Conservation (phyloP, 2,888 invertebrate species). For the Agelastica alni region DNA sequence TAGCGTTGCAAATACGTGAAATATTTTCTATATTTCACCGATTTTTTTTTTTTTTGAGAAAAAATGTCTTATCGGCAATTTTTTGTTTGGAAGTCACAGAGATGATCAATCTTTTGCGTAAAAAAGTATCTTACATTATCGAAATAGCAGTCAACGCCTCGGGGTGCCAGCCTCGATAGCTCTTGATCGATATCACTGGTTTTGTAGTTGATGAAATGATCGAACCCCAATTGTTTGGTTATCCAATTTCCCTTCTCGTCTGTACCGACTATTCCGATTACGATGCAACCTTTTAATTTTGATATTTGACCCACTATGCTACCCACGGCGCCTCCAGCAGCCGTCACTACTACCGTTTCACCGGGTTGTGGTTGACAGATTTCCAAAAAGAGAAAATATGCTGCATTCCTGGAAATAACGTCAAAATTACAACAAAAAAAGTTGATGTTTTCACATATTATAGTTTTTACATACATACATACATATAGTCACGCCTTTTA, state of each 20-base stretch:
- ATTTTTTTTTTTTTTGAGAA: too few species aligned
- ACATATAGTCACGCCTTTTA: too few species aligned
- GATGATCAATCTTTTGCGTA: conserved; percentile 73
- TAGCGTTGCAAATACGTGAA: too few species aligned
- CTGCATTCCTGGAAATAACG: conserved; percentile 68
- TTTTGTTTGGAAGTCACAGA: too few species aligned
- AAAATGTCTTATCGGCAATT: too few species aligned
- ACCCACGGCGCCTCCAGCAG: conserved; percentile 80
- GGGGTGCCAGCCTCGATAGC: conserved; percentile 65
- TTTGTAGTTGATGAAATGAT: conserved; percentile 74
- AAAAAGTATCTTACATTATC: conserved; percentile 66
- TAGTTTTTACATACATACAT: too few species aligned
- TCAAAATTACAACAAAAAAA: too few species aligned
- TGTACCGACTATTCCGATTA: conserved; percentile 74
- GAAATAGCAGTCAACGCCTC: conserved; percentile 75
- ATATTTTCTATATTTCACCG: too few species aligned
- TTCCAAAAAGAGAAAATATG: conserved; percentile 74
- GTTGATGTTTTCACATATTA: too few species aligned
- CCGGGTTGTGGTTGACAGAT: conserved; percentile 72
- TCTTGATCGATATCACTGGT: conserved; percentile 60
- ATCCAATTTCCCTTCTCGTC: conserved; percentile 71
- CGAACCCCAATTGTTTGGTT: conserved; percentile 67
- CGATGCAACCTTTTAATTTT: conserved; percentile 70
- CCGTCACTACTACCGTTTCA: conserved; percentile 73
- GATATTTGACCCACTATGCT: conserved; percentile 79